phyloP scores from a whole-genome alignment of 2,888 invertebrate genomes.

The Hololepta plana region DNA sequence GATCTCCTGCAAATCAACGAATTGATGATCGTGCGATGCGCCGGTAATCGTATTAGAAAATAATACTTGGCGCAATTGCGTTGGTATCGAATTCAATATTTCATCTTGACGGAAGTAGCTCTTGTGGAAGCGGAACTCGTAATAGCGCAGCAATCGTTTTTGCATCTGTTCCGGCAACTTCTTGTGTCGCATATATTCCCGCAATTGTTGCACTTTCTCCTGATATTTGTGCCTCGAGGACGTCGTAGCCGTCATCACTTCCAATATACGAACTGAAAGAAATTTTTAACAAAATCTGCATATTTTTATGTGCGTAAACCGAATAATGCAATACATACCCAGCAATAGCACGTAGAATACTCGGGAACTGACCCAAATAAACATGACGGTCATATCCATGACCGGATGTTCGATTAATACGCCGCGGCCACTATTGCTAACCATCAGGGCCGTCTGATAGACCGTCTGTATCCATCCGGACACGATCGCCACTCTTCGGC shows the following conservation, averaged over 20 bases:
- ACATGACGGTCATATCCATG: no score
- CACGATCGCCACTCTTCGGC: no score
- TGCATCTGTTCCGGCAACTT: conserved; percentile 23
- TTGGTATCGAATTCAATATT: conserved; percentile 23
- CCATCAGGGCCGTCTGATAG: no score
- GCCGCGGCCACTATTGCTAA: no score
- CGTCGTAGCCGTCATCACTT: conserved; percentile 8
- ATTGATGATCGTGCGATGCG: not conserved
- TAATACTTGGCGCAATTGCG: conserved; percentile 7
- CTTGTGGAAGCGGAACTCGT: conserved; percentile 24
- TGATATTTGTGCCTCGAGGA: conserved; percentile 16
- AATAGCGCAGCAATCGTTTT: conserved; percentile 22
- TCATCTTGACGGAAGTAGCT: conserved; percentile 23
- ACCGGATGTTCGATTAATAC: no score
- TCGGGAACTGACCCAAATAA: no score
- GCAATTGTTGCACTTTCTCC: conserved; percentile 21
- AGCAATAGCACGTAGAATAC: no score
- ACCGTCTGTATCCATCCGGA: no score
- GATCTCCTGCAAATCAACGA: conserved; percentile 24
- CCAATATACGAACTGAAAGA: conserved; percentile 6
- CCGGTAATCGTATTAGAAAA: not conserved
- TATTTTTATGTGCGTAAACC: no score
- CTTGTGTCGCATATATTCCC: conserved; percentile 26
- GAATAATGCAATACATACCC: no score
- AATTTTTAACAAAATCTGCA: not conserved